A percentile compares a stretch with the other conserved stretches of the same genome.
Conservation (phyloP, 1,140 invertebrate species). For the Eciton burchellii region DNA sequence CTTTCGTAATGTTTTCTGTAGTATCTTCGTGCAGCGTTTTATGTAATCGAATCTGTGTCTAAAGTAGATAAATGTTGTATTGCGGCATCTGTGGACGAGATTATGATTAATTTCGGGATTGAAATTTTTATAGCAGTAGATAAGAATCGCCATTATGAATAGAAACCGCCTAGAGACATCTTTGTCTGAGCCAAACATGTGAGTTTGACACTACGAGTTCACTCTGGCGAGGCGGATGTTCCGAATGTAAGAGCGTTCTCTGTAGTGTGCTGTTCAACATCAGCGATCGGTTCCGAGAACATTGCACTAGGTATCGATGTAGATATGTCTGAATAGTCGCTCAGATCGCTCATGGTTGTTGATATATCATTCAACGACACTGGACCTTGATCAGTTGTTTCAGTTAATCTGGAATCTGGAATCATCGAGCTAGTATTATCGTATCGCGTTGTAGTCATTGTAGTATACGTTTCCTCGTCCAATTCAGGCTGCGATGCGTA, state of each 20-base stretch:
- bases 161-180: not conserved
- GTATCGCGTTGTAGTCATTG: not conserved
- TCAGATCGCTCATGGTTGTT: not conserved
- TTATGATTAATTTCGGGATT: not conserved
- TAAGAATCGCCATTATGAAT: not conserved
- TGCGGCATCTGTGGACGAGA: not conserved
- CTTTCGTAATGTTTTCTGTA: not conserved
- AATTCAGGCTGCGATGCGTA: not conserved
- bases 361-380: not conserved
- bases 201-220: not conserved
- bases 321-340: not conserved
- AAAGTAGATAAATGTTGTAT: not conserved
- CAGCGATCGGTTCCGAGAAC: not conserved
- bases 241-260: not conserved
- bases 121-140: not conserved
- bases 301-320: not conserved
- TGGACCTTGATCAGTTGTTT: not conserved
- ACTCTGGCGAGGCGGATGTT: not conserved
- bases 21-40: not conserved
- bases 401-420: not conserved
- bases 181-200: not conserved
- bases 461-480: not conserved
- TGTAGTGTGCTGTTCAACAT: not conserved
- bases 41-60: constrained; percentile 7
- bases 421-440: too few species aligned